These are phyloP conservation scores for Choristoneura rosaceana DNA, from an alignment of 2,888 invertebrate species.

Conservation along the genomic window DNA sequence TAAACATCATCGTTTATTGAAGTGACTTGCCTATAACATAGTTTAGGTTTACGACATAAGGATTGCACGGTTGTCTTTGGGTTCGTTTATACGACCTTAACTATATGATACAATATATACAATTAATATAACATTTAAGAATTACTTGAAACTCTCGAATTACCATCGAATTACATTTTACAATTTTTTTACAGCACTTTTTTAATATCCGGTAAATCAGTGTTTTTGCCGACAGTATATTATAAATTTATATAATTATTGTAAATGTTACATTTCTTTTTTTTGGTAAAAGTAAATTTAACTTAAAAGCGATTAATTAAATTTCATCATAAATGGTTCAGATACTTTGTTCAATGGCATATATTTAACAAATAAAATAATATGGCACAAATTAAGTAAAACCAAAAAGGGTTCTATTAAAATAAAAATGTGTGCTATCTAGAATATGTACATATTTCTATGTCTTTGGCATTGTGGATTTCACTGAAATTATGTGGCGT, in stretches of 20 bases:
- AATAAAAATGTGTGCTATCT: neutral
- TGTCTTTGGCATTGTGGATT: constrained; percentile 61
- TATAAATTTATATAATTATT: no score
- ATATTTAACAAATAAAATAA: neutral
- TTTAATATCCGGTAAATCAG: no score
- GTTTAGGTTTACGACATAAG: constrained; percentile 63
- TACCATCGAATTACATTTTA: constrained; percentile 12
- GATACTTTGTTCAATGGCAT: neutral
- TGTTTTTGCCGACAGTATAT: no score
- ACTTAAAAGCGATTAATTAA: neutral
- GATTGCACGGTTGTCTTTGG: constrained; percentile 84
- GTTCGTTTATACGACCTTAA: constrained; percentile 55
- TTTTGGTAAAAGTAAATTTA: no score
- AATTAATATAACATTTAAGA: constrained; percentile 41
- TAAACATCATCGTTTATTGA: constrained; percentile 75
- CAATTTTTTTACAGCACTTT: no score
- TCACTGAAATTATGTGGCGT: neutral
- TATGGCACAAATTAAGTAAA: neutral
- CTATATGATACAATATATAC: constrained; percentile 48
- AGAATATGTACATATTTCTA: constrained; percentile 43
- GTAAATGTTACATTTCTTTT: no score
- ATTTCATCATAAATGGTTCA: constrained; percentile 6
- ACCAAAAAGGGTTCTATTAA: neutral
- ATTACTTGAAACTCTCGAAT: constrained; percentile 35
- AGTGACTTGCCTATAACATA: constrained; percentile 71